These are phyloP conservation scores for Temnothorax ravouxi DNA, from an alignment of 2,888 invertebrate genomes.

Conservation along the genomic window DNA sequence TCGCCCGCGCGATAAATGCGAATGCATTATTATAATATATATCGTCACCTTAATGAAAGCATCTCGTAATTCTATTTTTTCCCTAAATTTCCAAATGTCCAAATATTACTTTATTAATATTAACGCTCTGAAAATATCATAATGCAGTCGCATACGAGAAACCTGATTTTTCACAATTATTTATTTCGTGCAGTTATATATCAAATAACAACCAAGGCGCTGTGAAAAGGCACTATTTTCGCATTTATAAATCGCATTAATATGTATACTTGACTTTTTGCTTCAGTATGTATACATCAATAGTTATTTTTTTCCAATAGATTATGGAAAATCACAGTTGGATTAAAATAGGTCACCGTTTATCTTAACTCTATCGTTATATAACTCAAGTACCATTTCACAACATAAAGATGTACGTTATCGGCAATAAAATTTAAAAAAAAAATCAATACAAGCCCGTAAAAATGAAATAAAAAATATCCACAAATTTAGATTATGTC, in stretches of 20 bases:
- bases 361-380: conserved; percentile 19
- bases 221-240: conserved; percentile 40
- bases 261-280: conserved; percentile 39
- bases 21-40: conserved; percentile 54
- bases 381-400: conserved; percentile 12
- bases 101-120: conserved; percentile 57
- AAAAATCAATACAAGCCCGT: neutral
- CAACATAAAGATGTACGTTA: neutral
- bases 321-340: conserved; percentile 2
- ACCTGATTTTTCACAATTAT: conserved; percentile 50
- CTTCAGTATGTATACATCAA: neutral
- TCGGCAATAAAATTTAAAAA: neutral
- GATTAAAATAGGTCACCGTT: conserved; percentile 43
- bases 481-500: neutral
- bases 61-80: conserved; percentile 49
- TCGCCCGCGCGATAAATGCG: conserved; percentile 42
- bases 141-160: conserved; percentile 21
- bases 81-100: conserved; percentile 52
- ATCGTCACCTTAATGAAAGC: conserved; percentile 54
- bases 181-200: conserved; percentile 32
- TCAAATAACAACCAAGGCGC: conserved; percentile 36
- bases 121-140: conserved; percentile 52
- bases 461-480: neutral
- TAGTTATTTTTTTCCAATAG: conserved; percentile 3
- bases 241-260: conserved; percentile 47